Conservation (phyloP, 2,797 vertebrate species). For the Brotogeris chrysoptera region DNA sequence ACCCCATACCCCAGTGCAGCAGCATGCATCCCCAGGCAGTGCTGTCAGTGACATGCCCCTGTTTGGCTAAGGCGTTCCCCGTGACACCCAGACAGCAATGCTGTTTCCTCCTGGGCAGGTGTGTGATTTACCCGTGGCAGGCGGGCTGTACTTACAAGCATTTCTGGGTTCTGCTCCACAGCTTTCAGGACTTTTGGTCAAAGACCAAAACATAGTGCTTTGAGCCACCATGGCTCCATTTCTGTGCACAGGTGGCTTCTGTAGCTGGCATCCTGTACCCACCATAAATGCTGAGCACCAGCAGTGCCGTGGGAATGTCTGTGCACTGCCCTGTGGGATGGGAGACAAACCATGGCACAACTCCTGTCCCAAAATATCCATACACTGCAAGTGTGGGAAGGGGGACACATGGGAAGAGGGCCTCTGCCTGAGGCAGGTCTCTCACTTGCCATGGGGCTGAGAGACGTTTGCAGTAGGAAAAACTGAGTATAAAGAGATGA, state of each 20-base stretch:
- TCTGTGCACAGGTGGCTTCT: background rate
- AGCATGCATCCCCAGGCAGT: background rate
- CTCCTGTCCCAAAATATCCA: accelerated
- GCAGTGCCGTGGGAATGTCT: accelerated
- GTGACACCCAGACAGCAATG: background rate
- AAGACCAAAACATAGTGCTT: accelerated
- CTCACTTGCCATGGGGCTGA: background rate
- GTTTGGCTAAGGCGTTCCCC: conserved; percentile 48
- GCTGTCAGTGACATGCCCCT: background rate
- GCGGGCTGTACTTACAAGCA: background rate
- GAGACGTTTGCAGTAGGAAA: accelerated
- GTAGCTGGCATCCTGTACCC: background rate
- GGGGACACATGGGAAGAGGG: accelerated
- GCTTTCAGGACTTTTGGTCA: background rate
- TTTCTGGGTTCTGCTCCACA: background rate
- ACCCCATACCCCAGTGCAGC: background rate
- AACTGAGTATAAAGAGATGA: accelerated
- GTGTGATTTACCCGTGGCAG: background rate
- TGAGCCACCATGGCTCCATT: accelerated
- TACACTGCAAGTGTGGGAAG: accelerated
- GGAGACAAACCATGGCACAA: accelerated
- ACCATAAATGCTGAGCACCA: background rate
- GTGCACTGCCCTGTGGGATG: accelerated
- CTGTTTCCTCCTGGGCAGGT: accelerated
- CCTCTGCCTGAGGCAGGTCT: background rate